Conservation (phyloP, 1,140 invertebrate species). For the Ectropis grisescens region DNA sequence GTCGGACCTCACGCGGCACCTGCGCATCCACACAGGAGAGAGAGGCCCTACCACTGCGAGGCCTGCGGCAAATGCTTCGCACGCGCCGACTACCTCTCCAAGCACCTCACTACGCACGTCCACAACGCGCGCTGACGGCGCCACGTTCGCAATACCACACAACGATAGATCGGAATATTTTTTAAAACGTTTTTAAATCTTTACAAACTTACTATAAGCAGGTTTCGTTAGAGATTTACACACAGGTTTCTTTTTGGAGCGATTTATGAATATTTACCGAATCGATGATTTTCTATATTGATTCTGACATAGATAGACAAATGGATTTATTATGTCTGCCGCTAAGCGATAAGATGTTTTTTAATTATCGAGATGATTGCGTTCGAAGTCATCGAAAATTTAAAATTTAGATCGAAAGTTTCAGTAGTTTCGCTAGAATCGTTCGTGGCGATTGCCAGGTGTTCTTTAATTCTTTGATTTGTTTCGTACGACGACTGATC, state of each 20-base stretch:
- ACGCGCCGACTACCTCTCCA: slow-evolving; percentile 89
- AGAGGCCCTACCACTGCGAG: slow-evolving; percentile 90
- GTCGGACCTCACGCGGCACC: slow-evolving; percentile 86
- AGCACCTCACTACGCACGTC: slow-evolving; percentile 90
- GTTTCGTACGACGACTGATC: no score
- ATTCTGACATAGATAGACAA: slow-evolving; percentile 32
- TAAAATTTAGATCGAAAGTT: no score
- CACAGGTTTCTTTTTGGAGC: slow-evolving; percentile 52
- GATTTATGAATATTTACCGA: slow-evolving; percentile 49
- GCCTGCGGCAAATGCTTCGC: slow-evolving; percentile 93
- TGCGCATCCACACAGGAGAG: slow-evolving; percentile 89
- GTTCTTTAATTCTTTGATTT: no score
- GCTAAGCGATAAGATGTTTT: slow-evolving; percentile 26
- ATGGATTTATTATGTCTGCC: slow-evolving; percentile 26
- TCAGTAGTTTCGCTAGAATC: no score
- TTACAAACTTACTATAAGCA: slow-evolving; percentile 56
- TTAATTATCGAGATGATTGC: no score
- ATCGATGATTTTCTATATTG: slow-evolving; percentile 56
- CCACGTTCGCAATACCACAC: no score
- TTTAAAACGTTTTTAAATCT: slow-evolving; percentile 63
- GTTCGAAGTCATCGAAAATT: no score
- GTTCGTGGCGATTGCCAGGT: no score
- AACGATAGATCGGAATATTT: slow-evolving; percentile 63
- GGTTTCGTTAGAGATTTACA: slow-evolving; percentile 59
- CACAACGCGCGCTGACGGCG: slow-evolving; percentile 77